Conservation (phyloP, 2,797 vertebrate species). For the Alfaro cultratus region DNA sequence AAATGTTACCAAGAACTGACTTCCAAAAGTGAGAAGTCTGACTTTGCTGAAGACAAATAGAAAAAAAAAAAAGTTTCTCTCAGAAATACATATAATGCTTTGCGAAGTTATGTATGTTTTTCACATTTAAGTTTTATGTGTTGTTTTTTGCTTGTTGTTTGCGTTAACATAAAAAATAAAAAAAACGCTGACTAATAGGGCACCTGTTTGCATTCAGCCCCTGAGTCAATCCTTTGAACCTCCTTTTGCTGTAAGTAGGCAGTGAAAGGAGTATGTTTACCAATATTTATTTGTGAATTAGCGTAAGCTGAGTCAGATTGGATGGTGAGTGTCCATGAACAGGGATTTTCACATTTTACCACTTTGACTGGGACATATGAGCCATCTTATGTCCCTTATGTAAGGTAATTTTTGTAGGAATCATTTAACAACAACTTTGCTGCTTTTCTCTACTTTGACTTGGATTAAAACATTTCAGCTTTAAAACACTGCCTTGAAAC, state of each 20-base stretch:
- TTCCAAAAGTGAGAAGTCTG: conserved; percentile 65
- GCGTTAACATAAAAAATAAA: too few species aligned
- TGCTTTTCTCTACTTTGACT: background rate
- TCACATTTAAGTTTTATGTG: background rate
- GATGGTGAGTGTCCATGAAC: background rate
- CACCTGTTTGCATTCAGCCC: background rate
- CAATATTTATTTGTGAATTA: background rate
- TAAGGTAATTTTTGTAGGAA: background rate
- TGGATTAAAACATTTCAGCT: background rate
- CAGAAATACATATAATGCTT: background rate
- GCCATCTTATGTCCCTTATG: background rate
- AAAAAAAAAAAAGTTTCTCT: conserved; percentile 2
- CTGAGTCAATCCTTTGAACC: background rate
- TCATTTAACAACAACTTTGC: background rate
- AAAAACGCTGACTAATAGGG: background rate
- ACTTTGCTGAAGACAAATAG: conserved; percentile 48
- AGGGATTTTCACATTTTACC: background rate
- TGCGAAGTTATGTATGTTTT: background rate
- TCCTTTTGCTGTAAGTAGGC: too few species aligned
- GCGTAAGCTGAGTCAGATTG: background rate
- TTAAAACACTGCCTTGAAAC: conserved; percentile 16
- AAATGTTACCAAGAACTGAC: conserved; percentile 65
- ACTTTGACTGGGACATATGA: background rate
- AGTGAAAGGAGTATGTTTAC: background rate
- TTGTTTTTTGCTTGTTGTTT: background rate